A percentile compares a stretch with the other conserved stretches of the same genome.
These are phyloP conservation scores for Autographa pulchrina DNA, from an alignment of 2,888 invertebrate species.

Conservation along the genomic window DNA sequence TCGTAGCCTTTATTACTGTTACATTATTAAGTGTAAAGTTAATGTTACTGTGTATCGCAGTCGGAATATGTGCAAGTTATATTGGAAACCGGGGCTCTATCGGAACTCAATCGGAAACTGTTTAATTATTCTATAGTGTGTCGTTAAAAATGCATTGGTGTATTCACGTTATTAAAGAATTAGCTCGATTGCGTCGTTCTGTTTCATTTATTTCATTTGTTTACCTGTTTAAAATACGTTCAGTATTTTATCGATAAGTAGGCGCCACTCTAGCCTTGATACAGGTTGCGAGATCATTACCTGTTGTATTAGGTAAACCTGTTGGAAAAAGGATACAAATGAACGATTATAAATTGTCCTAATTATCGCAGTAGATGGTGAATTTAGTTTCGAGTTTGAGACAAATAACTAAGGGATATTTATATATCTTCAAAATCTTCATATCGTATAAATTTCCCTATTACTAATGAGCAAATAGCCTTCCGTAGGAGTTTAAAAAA, in stretches of 20 bases:
- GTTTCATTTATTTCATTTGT: slow-evolving; percentile 7
- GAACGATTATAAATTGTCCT: too few species aligned
- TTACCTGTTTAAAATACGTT: neutral
- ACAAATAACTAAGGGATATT: too few species aligned
- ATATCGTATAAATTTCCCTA: too few species aligned
- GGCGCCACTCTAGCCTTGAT: neutral
- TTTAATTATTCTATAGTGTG: slow-evolving; percentile 33
- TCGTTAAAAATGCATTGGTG: slow-evolving; percentile 24
- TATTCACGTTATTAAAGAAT: slow-evolving; percentile 15
- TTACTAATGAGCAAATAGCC: too few species aligned
- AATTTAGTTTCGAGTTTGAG: too few species aligned
- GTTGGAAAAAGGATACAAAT: too few species aligned
- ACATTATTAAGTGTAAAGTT: slow-evolving; percentile 47
- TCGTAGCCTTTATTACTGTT: slow-evolving; percentile 48
- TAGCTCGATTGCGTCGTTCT: neutral
- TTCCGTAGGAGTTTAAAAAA: too few species aligned
- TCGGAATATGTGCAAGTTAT: slow-evolving; percentile 27
- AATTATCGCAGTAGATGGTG: too few species aligned
- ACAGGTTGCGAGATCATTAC: neutral
- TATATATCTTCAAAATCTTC: too few species aligned
- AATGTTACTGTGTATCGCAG: slow-evolving; percentile 25
- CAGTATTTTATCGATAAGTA: neutral
- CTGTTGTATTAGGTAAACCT: neutral
- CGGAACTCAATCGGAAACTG: slow-evolving; percentile 27
- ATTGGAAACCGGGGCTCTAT: slow-evolving; percentile 20